A percentile compares a stretch with the other conserved stretches of the same genome.
phyloP scores from a whole-genome alignment of 2,888 invertebrate genomes.

The Pegoplata infirma region DNA sequence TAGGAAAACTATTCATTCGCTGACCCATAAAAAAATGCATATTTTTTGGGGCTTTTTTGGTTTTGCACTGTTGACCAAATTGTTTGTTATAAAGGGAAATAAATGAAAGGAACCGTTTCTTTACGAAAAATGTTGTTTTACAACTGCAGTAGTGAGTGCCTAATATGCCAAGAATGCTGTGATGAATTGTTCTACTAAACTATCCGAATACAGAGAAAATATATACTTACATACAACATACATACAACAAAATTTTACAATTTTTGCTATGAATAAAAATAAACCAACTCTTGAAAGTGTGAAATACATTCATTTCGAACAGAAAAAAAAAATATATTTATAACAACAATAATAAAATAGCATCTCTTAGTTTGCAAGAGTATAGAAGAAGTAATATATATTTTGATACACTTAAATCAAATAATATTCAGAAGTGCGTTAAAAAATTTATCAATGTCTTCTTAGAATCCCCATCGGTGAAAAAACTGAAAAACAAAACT shows the following conservation, averaged over 20 bases:
- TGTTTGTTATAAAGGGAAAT: slow-evolving; percentile 10
- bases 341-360: slow-evolving; percentile 1
- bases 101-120: slow-evolving; percentile 1
- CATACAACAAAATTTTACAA: background rate
- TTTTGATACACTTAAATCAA: background rate
- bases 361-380: background rate
- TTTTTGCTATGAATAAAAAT: slow-evolving; percentile 16
- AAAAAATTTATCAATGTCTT: background rate
- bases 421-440: too few species aligned
- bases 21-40: slow-evolving; percentile 61
- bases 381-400: background rate
- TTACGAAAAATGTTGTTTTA: slow-evolving; percentile 24
- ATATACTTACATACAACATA: background rate
- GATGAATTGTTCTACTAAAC: slow-evolving; percentile 60
- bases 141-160: slow-evolving; percentile 55
- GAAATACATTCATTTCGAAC: slow-evolving; percentile 52
- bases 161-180: slow-evolving; percentile 61
- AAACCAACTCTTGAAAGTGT: slow-evolving; percentile 51
- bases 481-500: too few species aligned
- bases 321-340: slow-evolving; percentile 27
- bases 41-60: slow-evolving; percentile 54
- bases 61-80: slow-evolving; percentile 55
- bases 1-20: slow-evolving; percentile 51
- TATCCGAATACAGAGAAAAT: slow-evolving; percentile 6
- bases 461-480: too few species aligned